Evolutionary conservation across 2,113 vertebrate species (phyloP).

Genomic region (Climacteris rufus): DNA sequence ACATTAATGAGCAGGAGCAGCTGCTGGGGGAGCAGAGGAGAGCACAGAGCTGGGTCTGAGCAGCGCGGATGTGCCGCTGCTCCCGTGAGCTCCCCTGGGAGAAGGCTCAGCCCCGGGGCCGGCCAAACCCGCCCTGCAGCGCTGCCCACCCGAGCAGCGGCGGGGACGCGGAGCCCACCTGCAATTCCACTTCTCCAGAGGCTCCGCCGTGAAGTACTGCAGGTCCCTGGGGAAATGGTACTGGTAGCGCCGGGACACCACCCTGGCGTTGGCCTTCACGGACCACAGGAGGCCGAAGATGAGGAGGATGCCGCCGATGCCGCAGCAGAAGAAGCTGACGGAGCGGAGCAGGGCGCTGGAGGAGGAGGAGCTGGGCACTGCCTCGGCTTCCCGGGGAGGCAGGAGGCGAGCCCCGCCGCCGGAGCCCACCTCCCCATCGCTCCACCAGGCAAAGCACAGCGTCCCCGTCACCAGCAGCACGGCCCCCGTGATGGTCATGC

Average conservation of each 20-base stretch:
- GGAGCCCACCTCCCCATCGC: conserved; percentile 23
- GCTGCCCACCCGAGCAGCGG: accelerated
- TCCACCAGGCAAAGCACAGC: conserved; percentile 76
- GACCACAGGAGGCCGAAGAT: conserved; percentile 72
- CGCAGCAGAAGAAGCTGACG: conserved; percentile 70
- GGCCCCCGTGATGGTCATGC: conserved; percentile 41
- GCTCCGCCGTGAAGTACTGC: conserved; percentile 61
- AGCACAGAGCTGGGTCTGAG: not conserved
- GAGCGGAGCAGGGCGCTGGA: conserved; percentile 61
- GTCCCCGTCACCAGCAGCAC: conserved; percentile 69
- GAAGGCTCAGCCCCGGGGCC: accelerated
- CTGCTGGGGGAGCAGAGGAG: not conserved
- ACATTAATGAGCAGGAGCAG: not conserved
- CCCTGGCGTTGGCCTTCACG: conserved; percentile 42
- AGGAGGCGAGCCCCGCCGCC: not conserved
- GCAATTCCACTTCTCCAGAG: conserved; percentile 62
- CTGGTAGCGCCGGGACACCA: conserved; percentile 48
- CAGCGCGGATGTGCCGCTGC: accelerated
- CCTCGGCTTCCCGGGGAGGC: not conserved
- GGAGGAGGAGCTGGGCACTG: not conserved
- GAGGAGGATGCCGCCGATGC: conserved; percentile 68
- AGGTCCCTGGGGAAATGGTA: conserved; percentile 70
- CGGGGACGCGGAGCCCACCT: conserved; percentile 26
- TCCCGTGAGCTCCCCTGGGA: not conserved
- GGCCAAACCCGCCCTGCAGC: not conserved